These are phyloP conservation scores for Holacanthella duospinosa DNA, from an alignment of 2,888 invertebrate genomes.

Conservation along the genomic window DNA sequence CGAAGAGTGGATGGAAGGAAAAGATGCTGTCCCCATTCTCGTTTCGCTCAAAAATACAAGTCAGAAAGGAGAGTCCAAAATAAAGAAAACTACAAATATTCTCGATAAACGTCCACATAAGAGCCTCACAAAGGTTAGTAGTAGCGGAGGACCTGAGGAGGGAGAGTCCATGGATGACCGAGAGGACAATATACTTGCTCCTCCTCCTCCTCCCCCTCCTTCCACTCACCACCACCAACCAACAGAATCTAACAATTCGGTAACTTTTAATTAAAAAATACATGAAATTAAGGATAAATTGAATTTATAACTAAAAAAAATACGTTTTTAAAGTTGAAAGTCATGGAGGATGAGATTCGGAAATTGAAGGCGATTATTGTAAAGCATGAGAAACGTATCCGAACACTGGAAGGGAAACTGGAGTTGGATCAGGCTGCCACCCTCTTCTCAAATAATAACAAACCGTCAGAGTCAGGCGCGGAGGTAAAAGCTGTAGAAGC, in stretches of 20 bases:
- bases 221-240: not conserved
- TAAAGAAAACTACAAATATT: constrained; percentile 68
- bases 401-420: constrained; percentile 56
- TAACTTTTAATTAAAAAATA: too few relatives aligned
- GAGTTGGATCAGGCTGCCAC: constrained; percentile 13
- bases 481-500: not conserved
- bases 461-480: constrained; percentile 10
- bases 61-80: constrained; percentile 51
- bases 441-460: not conserved
- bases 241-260: constrained; percentile 3
- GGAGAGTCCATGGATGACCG: constrained; percentile 28
- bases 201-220: constrained; percentile 10
- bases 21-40: constrained; percentile 79
- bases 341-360: constrained; percentile 74
- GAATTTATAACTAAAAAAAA: not conserved
- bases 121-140: constrained; percentile 34
- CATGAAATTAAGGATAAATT: not conserved
- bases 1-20: constrained; percentile 83
- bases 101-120: constrained; percentile 54
- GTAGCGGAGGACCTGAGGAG: constrained; percentile 19
- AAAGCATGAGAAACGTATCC: constrained; percentile 79
- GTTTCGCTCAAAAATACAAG: constrained; percentile 71
- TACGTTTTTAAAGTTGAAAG: constrained; percentile 27
- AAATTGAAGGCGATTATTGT: constrained; percentile 88
- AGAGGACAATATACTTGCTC: constrained; percentile 26